Percentiles rank a stretch among this genome's conserved stretches.
Evolutionary conservation across 1,140 invertebrate genomes (phyloP).

Genomic region (Drosophila willistoni): DNA sequence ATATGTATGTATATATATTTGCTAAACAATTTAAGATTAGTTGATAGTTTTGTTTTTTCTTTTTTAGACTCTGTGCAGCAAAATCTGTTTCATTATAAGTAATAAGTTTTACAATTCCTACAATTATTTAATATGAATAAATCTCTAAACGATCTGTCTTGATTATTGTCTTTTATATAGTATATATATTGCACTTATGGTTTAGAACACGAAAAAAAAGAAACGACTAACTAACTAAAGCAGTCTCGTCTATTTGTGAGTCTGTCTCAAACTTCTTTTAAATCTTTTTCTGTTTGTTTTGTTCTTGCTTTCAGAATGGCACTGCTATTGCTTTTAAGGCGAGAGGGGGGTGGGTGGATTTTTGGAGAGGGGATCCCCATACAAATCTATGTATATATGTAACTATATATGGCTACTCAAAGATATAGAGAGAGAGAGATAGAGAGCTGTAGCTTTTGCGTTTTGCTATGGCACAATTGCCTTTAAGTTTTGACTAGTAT

Average conservation of each 20-base stretch:
- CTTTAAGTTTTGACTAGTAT: slow-evolving; percentile 79
- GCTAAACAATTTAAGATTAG: slow-evolving; percentile 40
- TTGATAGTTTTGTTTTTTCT: slow-evolving; percentile 28
- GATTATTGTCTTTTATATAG: slow-evolving; percentile 27
- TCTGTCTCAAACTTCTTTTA: slow-evolving; percentile 31
- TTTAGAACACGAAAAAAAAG: slow-evolving; percentile 36
- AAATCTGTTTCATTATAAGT: slow-evolving; percentile 36
- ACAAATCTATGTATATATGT: slow-evolving; percentile 10
- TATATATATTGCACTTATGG: slow-evolving; percentile 68
- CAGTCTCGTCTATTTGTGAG: slow-evolving; percentile 70
- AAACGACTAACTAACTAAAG: slow-evolving; percentile 68
- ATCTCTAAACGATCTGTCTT: slow-evolving; percentile 3
- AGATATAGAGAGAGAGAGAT: background rate
- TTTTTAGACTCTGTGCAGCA: slow-evolving; percentile 73
- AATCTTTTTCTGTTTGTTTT: slow-evolving; percentile 3
- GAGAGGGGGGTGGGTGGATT: background rate
- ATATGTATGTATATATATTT: slow-evolving; percentile 12
- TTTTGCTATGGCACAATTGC: slow-evolving; percentile 71
- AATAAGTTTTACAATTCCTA: slow-evolving; percentile 24
- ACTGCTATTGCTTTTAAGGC: slow-evolving; percentile 26
- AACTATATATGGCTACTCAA: slow-evolving; percentile 3
- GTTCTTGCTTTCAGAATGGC: slow-evolving; percentile 41
- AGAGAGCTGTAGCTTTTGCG: slow-evolving; percentile 59
- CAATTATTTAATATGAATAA: slow-evolving; percentile 15
- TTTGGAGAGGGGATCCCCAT: background rate